Conservation (phyloP, 2,888 invertebrate species). For the Platycheirus rosarum region DNA sequence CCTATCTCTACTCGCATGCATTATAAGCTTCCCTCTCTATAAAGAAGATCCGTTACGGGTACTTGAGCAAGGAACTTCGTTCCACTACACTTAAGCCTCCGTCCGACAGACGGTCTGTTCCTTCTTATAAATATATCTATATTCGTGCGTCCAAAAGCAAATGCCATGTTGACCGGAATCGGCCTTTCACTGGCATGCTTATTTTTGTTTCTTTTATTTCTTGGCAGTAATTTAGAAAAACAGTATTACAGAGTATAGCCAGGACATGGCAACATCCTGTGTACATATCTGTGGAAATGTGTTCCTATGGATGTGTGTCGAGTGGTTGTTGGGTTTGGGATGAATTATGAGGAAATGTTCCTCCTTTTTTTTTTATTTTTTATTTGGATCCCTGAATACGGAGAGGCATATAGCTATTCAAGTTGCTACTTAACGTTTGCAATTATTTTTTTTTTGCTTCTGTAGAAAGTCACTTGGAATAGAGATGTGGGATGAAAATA, state of each 20-base stretch:
- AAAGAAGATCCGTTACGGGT: slow-evolving; percentile 61
- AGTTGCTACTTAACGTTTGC: slow-evolving; percentile 72
- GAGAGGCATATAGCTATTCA: slow-evolving; percentile 66
- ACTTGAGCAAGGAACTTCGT: slow-evolving; percentile 68
- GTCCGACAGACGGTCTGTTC: slow-evolving; percentile 3
- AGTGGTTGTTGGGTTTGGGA: slow-evolving; percentile 35
- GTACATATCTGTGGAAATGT: slow-evolving; percentile 17
- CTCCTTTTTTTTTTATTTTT: background rate
- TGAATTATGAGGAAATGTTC: slow-evolving; percentile 32
- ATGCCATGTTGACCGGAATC: slow-evolving; percentile 71
- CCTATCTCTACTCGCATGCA: slow-evolving; percentile 52
- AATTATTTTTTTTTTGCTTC: slow-evolving; percentile 44
- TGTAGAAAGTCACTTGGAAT: background rate
- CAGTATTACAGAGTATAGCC: slow-evolving; percentile 13
- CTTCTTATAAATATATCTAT: no score
- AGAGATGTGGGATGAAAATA: background rate
- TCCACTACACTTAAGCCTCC: slow-evolving; percentile 56
- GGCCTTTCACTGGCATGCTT: slow-evolving; percentile 56
- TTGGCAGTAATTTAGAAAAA: slow-evolving; percentile 66
- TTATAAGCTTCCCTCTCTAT: no score
- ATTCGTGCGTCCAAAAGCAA: slow-evolving; percentile 15
- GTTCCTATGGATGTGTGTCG: slow-evolving; percentile 33
- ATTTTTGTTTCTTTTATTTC: slow-evolving; percentile 54
- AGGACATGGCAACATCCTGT: slow-evolving; percentile 38
- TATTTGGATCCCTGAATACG: slow-evolving; percentile 52